phyloP scores from a whole-genome alignment of 1,140 invertebrate species.

The Drosophila littoralis region DNA sequence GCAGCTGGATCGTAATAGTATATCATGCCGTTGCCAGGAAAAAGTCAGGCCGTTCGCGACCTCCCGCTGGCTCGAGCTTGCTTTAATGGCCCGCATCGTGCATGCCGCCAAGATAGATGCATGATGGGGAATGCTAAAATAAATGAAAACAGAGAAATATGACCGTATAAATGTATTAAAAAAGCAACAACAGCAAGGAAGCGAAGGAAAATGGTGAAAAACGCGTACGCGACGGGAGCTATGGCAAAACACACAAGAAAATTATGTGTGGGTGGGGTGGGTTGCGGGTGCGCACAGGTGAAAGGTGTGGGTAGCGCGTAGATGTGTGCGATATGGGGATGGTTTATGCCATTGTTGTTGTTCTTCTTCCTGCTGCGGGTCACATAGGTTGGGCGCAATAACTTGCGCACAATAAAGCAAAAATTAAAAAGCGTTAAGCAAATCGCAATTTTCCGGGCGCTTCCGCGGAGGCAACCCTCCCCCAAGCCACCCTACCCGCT shows the following conservation, averaged over 20 bases:
- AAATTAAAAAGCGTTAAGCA: constrained; percentile 81
- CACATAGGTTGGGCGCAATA: constrained; percentile 47
- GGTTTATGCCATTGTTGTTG: constrained; percentile 5
- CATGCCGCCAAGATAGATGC: constrained; percentile 50
- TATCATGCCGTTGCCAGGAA: background rate
- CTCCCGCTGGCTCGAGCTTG: constrained; percentile 1
- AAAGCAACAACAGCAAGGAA: constrained; percentile 33
- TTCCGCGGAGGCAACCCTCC: too few species aligned
- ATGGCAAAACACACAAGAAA: constrained; percentile 18
- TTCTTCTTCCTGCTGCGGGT: background rate
- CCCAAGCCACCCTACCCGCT: too few species aligned
- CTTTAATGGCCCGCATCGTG: constrained; percentile 36
- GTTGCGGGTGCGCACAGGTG: background rate
- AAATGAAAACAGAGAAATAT: constrained; percentile 56
- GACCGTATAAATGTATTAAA: constrained; percentile 59
- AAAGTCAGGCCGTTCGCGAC: background rate
- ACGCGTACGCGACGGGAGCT: constrained; percentile 24
- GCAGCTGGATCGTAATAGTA: background rate
- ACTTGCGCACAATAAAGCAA: constrained; percentile 82
- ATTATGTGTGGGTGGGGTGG: constrained; percentile 17
- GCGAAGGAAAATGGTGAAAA: constrained; percentile 24
- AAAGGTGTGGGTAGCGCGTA: background rate
- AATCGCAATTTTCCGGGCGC: constrained; percentile 52
- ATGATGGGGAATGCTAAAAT: constrained; percentile 45
- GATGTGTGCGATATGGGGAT: constrained; percentile 2